phyloP scores from a whole-genome alignment of 2,113 vertebrate species.

The Alethe diademata region DNA sequence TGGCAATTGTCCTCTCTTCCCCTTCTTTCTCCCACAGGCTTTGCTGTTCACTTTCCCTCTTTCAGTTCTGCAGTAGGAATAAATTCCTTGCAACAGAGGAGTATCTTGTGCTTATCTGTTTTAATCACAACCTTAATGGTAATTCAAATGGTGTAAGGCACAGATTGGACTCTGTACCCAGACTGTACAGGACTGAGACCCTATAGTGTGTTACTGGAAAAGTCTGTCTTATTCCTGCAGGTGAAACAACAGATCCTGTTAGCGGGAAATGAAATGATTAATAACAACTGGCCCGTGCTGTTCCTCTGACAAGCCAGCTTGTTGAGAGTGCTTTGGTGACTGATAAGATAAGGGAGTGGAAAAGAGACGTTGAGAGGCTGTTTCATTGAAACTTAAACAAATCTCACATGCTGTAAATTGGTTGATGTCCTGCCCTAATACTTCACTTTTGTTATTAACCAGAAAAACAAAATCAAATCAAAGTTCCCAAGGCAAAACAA shows the following conservation, averaged over 20 bases:
- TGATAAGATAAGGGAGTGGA: conserved; percentile 13
- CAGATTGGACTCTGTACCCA: not conserved
- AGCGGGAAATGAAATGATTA: conserved; percentile 1
- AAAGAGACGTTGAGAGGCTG: not conserved
- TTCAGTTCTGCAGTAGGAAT: not conserved
- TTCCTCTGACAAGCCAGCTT: not conserved
- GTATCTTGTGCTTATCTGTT: not conserved
- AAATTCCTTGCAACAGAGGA: not conserved
- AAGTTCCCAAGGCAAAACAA: conserved; percentile 37
- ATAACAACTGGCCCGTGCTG: not conserved
- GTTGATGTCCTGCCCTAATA: not conserved
- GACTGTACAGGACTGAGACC: not conserved
- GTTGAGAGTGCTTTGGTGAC: not conserved
- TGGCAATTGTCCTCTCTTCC: not conserved
- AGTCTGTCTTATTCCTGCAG: not conserved
- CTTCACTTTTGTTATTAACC: conserved; percentile 22
- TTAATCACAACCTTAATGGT: not conserved
- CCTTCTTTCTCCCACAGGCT: not conserved
- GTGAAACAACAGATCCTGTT: not conserved
- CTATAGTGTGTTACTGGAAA: not conserved
- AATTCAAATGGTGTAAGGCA: not conserved
- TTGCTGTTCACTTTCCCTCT: not conserved
- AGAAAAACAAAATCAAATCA: conserved; percentile 23
- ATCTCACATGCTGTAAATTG: not conserved
- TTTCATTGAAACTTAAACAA: conserved; percentile 7